A percentile compares a stretch with the other conserved stretches of the same genome.
These are phyloP conservation scores for Heliconius hermathena DNA, from an alignment of 1,140 invertebrate genomes.

Conservation along the genomic window DNA sequence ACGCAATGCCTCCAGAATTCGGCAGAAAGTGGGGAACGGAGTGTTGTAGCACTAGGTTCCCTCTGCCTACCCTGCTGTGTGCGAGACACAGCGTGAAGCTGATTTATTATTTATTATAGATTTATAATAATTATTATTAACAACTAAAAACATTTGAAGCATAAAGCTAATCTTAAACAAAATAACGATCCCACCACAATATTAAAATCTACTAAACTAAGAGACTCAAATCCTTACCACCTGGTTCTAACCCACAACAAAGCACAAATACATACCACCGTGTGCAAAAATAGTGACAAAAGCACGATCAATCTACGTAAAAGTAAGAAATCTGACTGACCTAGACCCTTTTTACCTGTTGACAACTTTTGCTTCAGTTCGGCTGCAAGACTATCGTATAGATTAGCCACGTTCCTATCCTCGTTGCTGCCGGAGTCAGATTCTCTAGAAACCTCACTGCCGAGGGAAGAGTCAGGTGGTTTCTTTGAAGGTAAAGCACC, in stretches of 20 bases:
- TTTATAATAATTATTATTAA: too few relatives aligned
- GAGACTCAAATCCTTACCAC: neutral
- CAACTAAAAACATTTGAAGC: neutral
- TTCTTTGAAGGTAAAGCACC: slow-evolving; percentile 73
- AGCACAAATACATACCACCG: slow-evolving; percentile 36
- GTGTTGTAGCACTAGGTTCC: too few relatives aligned
- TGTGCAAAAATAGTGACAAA: slow-evolving; percentile 40
- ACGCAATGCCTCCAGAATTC: too few relatives aligned
- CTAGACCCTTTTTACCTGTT: slow-evolving; percentile 79
- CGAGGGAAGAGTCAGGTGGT: slow-evolving; percentile 85
- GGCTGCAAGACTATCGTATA: slow-evolving; percentile 95
- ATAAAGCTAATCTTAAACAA: neutral
- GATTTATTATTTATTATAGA: too few relatives aligned
- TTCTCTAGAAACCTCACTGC: slow-evolving; percentile 88
- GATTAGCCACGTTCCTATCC: slow-evolving; percentile 82
- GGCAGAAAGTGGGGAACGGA: too few relatives aligned
- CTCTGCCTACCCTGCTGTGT: too few relatives aligned
- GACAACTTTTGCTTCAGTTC: slow-evolving; percentile 94
- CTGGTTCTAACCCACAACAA: neutral
- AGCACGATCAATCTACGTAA: slow-evolving; percentile 50
- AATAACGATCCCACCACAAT: neutral
- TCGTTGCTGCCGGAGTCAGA: slow-evolving; percentile 90
- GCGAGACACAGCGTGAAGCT: too few relatives aligned
- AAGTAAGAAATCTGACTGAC: slow-evolving; percentile 64
- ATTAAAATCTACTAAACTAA: neutral